Base-by-base conservation (phyloP, 2,797 vertebrate genomes). In the Sebastes reedi region DNA sequence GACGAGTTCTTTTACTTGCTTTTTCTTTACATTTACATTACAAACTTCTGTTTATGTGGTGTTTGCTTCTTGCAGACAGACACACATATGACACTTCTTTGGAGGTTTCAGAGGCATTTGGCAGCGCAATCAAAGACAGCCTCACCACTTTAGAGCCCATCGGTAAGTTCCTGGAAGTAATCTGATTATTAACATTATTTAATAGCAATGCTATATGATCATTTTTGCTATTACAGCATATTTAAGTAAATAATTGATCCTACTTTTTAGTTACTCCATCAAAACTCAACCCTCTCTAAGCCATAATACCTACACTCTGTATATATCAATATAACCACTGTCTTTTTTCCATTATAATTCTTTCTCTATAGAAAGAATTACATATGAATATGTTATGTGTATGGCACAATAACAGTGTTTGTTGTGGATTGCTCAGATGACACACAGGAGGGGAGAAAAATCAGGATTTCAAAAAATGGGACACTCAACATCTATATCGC, bases 401-500 rank as follows among this genome's bases (percentile, higher is more conserved):
- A 8, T 4, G 2, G 24, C 4, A 36, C 7, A 25, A 18, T 75
- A 66, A 87, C 18, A 39, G 0, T 30, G 9, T 54, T 24, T 79
- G 4, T 62, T 80, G 20, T 74, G n/a, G 4, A 42, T 68, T 82
- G 7, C 77, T 79, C 67, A 95, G 94, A 65, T 16, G 83, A 85
- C 14, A 87, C 42, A 42, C 88, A 88, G 72, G 42, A 11, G 11
- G 91, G 67, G 14, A 94, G 94, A 73, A 90, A 0, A 72, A 94
- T 97, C 20, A 18, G 83, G 36, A 79, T 97, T 29, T 82, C 93
- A 14, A 93, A 94, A 83, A 90, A 82, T 3, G 96, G 95, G 29
- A 94, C 82, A 27, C 94, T 97, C 59, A 96, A 97, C 83, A 96
- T 97, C 56, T 97, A 96, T 39, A 90, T 97, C 3, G 92, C 93